Conservation (phyloP, 1,140 invertebrate species). For the Marisa cornuarietis region DNA sequence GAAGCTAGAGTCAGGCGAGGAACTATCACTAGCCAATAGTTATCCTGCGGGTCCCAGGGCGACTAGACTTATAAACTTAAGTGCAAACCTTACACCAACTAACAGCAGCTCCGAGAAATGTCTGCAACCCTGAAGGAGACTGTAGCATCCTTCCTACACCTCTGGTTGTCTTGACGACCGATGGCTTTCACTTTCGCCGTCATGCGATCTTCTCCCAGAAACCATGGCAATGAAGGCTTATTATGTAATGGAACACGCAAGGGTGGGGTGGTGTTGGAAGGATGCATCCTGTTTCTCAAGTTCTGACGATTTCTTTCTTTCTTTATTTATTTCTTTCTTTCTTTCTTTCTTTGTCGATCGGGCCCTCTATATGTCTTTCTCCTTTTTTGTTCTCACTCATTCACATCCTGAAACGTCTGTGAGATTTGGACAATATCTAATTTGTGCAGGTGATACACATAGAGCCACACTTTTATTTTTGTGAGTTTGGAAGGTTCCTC, state of each 20-base stretch:
- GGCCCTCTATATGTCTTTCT: background rate
- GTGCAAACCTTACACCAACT: background rate
- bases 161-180: background rate
- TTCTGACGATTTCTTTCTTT: background rate
- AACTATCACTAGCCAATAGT: background rate
- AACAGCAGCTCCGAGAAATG: background rate
- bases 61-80: background rate
- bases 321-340: conserved; percentile 1
- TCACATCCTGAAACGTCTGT: background rate
- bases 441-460: background rate
- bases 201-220: background rate
- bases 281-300: background rate
- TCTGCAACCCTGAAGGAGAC: background rate
- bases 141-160: too few species aligned
- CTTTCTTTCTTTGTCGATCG: background rate
- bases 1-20: too few species aligned
- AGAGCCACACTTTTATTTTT: background rate
- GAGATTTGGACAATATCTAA: background rate
- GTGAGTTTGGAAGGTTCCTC: background rate
- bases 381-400: background rate
- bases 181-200: background rate
- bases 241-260: too few species aligned
- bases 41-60: background rate
- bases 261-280: too few species aligned
- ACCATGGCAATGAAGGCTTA: background rate